A percentile compares a stretch with the other conserved stretches of the same genome.
These are phyloP conservation scores for Lordiphosa andalusiaca DNA, from an alignment of 2,888 invertebrate species.

Conservation along the genomic window DNA sequence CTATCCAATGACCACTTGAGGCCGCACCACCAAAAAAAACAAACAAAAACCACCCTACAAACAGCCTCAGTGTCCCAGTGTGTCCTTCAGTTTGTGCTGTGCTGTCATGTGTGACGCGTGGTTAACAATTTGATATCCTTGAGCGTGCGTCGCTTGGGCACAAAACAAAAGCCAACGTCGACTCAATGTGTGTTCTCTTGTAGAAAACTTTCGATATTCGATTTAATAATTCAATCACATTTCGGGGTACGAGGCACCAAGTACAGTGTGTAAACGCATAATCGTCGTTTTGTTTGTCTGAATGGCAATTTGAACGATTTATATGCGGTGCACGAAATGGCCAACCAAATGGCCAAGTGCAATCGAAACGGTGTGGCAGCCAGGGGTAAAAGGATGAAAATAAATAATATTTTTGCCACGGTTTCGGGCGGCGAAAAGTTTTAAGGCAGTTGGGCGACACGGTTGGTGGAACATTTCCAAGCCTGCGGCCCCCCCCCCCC, in stretches of 20 bases:
- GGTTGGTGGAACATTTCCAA: slow-evolving; percentile 26
- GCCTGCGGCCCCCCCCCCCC: slow-evolving; percentile 21
- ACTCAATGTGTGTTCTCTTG: slow-evolving; percentile 26
- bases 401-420: slow-evolving; percentile 58
- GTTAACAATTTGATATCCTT: slow-evolving; percentile 72
- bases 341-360: slow-evolving; percentile 50
- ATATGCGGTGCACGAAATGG: slow-evolving; percentile 47
- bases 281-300: slow-evolving; percentile 11
- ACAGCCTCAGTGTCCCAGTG: slow-evolving; percentile 1
- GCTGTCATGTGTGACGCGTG: slow-evolving; percentile 67
- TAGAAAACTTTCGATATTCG: neutral
- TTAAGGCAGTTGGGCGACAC: slow-evolving; percentile 41
- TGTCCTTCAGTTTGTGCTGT: slow-evolving; percentile 25
- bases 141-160: slow-evolving; percentile 24
- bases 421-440: slow-evolving; percentile 20
- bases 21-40: neutral
- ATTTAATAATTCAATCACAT: too few relatives aligned
- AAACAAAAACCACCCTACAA: neutral
- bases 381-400: slow-evolving; percentile 19
- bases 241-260: neutral
- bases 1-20: slow-evolving; percentile 10
- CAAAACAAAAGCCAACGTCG: slow-evolving; percentile 20
- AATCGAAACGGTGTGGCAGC: slow-evolving; percentile 34
- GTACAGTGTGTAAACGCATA: slow-evolving; percentile 14
- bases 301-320: slow-evolving; percentile 44